Percentiles rank a stretch among this genome's conserved stretches.
phyloP scores from a whole-genome alignment of 2,888 invertebrate genomes.

The Blera fallax region DNA sequence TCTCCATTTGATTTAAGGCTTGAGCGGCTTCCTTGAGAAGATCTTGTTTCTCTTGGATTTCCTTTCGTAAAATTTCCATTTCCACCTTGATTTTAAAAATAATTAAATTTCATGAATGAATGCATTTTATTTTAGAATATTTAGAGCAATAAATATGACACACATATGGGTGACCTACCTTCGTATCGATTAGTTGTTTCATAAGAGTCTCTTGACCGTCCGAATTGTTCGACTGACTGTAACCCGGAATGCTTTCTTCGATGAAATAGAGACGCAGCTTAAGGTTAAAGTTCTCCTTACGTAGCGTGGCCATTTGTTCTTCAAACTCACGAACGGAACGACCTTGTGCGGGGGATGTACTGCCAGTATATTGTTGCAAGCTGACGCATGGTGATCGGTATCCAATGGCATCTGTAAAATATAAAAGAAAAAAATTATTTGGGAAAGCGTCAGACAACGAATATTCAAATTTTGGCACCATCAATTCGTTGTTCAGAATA shows the following conservation, averaged over 20 bases:
- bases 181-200: conserved; percentile 86
- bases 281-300: conserved; percentile 96
- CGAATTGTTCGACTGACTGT: conserved; percentile 74
- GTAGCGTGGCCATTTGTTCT: conserved; percentile 90
- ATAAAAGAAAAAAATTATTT: not conserved
- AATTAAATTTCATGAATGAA: conserved; percentile 30
- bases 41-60: conserved; percentile 91
- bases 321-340: conserved; percentile 95
- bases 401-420: conserved; percentile 76
- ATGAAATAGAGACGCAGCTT: conserved; percentile 95
- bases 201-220: conserved; percentile 79
- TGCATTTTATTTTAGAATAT: not conserved
- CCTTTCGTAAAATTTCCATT: conserved; percentile 88
- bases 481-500: conserved; percentile 11
- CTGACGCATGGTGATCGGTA: conserved; percentile 77
- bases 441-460: not conserved
- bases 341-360: conserved; percentile 83
- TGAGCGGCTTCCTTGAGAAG: conserved; percentile 92
- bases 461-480: conserved; percentile 7
- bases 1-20: conserved; percentile 89
- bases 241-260: conserved; percentile 88
- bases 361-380: conserved; percentile 75
- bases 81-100: conserved; percentile 84
- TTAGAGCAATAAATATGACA: conserved; percentile 9
- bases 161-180: conserved; percentile 80